Evolutionary conservation across 1,140 invertebrate species (phyloP).

Genomic region (Helicorthomorpha holstii): DNA sequence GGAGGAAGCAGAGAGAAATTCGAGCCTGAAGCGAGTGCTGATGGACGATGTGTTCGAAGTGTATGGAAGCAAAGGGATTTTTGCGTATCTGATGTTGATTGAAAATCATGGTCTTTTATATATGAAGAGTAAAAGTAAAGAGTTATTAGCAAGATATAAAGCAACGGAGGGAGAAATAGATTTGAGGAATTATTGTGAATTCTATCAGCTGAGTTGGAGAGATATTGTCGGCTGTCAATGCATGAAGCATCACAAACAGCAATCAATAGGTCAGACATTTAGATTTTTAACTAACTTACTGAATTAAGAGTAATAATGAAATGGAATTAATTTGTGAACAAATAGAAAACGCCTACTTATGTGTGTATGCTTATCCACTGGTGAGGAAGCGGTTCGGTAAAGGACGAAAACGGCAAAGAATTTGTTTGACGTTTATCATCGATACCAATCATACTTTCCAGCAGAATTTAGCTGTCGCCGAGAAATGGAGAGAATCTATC

Average conservation of each 20-base stretch:
- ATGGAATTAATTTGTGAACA: too few species aligned
- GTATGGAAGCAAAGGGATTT: too few species aligned
- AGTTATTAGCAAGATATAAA: too few species aligned
- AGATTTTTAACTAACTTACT: too few species aligned
- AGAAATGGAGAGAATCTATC: conserved; percentile 59
- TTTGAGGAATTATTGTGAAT: not conserved
- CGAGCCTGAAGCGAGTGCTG: too few species aligned
- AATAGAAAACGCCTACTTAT: conserved; percentile 65
- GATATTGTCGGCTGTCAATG: conserved; percentile 66
- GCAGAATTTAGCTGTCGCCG: conserved; percentile 63
- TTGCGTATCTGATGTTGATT: too few species aligned
- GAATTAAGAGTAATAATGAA: too few species aligned
- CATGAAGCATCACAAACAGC: conserved; percentile 43
- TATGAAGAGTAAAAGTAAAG: too few species aligned
- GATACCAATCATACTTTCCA: conserved; percentile 61
- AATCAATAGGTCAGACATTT: conserved; percentile 32
- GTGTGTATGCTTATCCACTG: conserved; percentile 66
- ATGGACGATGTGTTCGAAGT: too few species aligned
- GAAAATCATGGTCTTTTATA: too few species aligned
- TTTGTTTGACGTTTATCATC: conserved; percentile 59
- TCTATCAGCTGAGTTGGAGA: not conserved
- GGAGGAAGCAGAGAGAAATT: too few species aligned
- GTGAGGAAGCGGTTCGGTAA: conserved; percentile 39
- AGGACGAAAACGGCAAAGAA: conserved; percentile 41
- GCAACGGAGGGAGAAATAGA: too few species aligned